These are phyloP conservation scores for Syngnathus typhle DNA, from an alignment of 2,113 vertebrate genomes.

Conservation along the genomic window DNA sequence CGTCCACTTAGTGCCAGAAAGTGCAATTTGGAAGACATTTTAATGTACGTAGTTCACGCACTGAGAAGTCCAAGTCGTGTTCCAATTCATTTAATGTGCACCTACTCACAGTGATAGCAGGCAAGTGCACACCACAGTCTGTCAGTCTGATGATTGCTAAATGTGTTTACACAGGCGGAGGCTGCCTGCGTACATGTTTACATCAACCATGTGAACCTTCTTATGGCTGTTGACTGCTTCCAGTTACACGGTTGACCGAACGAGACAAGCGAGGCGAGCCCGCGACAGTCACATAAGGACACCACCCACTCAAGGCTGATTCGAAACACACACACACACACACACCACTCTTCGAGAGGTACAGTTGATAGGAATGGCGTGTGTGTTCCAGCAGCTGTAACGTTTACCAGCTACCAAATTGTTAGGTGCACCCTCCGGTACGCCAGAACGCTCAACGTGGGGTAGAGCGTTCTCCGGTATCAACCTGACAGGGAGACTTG, in stretches of 20 bases:
- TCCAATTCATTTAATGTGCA: slow-evolving; percentile 58
- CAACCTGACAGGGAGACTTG: neutral
- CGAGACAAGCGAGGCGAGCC: slow-evolving; percentile 19
- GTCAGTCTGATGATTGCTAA: slow-evolving; percentile 24
- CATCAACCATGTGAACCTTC: slow-evolving; percentile 7
- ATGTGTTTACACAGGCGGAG: slow-evolving; percentile 28
- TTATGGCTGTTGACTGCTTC: slow-evolving; percentile 7
- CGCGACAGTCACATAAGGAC: slow-evolving; percentile 52
- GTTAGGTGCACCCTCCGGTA: no score
- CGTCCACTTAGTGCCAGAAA: slow-evolving; percentile 19
- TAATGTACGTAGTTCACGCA: slow-evolving; percentile 42
- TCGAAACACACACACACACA: slow-evolving; percentile 18
- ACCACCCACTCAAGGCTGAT: slow-evolving; percentile 35
- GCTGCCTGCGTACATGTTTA: slow-evolving; percentile 2
- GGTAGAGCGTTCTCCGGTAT: neutral
- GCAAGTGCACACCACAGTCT: slow-evolving; percentile 42
- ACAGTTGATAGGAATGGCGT: no score
- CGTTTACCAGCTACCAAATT: no score
- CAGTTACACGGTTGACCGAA: slow-evolving; percentile 27
- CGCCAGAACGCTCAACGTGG: no score
- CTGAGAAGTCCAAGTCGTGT: slow-evolving; percentile 20
- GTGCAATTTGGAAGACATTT: slow-evolving; percentile 31
- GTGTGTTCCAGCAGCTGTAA: no score
- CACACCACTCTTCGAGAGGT: slow-evolving; percentile 10
- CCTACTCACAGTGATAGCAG: slow-evolving; percentile 49